Evolutionary conservation across 2,797 vertebrate species (phyloP), one percentile per base, ranked within the genome.

Genomic region (Anabacerthia variegaticeps): DNA sequence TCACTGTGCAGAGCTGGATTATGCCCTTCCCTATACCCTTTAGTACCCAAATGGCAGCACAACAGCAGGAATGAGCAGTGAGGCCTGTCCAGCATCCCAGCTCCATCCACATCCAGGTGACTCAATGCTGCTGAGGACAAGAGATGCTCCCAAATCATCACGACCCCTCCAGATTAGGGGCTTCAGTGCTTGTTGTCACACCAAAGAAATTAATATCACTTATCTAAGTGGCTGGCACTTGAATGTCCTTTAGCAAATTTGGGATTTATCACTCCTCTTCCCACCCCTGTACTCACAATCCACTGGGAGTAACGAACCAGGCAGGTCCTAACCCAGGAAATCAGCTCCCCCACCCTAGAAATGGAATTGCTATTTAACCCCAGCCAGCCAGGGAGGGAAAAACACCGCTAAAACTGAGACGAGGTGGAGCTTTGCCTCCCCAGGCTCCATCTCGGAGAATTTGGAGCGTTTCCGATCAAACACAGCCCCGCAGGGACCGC

Each of bases 21-120:
- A 4, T 11, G 12, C 28, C n/a, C 12, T 74, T 19, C 26, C 19
- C 23, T 21, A 2, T 2, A 27, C 0, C 28, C 2, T 54, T 24
- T 10, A 1, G 13, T 7, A 7, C 55, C 37, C 37, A 77, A 27
- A 44, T 0, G 5, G 14, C 37, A 26, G 27, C 54, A 26, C 2
- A 49, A 73, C 13, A n/a, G 41, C 76, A 28, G 32, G 11, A 58
- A 16, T 5, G 77, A 39, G 43, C 49, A 13, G 19, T 1, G 6
- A 80, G 30, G 22, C 6, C 71, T 54, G 30, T 32, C 41, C 65
- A 34, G 0, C 32, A 9, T 54, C 37, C 39, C 76, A 11, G 6
- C 48, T 39, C 37, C 14, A 4, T 46, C 30, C 1, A 1, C 28
- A 49, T 7, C 30, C 7, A 0, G 18, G 2, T 8, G 13, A 24